Evolutionary conservation across 2,888 invertebrate genomes (phyloP).

Genomic region (Lamellibrachia columna): DNA sequence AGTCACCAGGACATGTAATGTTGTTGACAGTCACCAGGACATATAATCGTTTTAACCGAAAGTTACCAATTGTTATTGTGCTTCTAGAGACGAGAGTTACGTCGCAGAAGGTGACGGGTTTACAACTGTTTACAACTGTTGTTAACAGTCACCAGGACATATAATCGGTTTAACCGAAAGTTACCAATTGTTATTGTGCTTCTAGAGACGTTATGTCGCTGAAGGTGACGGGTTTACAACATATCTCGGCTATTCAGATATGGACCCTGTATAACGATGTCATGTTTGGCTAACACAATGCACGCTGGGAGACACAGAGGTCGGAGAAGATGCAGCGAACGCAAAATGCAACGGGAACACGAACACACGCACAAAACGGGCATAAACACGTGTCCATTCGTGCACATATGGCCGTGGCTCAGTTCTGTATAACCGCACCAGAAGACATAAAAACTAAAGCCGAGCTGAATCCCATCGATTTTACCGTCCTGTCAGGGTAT

Average conservation of each 20-base stretch:
- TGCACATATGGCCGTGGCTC: not conserved
- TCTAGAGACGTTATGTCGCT: too few species aligned
- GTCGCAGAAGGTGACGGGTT: too few species aligned
- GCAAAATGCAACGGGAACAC: not conserved
- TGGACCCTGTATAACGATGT: not conserved
- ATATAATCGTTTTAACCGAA: too few species aligned
- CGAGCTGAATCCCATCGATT: not conserved
- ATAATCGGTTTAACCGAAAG: too few species aligned
- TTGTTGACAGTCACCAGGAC: too few species aligned
- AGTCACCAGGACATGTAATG: too few species aligned
- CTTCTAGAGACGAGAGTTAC: too few species aligned
- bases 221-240: not conserved
- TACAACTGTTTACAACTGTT: not conserved
- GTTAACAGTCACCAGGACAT: too few species aligned
- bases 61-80: too few species aligned
- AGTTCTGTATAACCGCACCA: not conserved
- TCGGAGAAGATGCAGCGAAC: not conserved
- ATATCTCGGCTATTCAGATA: not conserved
- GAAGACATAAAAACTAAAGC: not conserved
- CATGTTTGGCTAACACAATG: not conserved
- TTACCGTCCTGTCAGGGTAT: not conserved
- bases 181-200: too few species aligned
- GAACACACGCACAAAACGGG: not conserved
- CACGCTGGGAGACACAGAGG: not conserved
- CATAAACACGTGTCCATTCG: slow-evolving; percentile 2